Base-by-base conservation (phyloP, 2,888 invertebrate genomes). In the Melipona bicolor region DNA sequence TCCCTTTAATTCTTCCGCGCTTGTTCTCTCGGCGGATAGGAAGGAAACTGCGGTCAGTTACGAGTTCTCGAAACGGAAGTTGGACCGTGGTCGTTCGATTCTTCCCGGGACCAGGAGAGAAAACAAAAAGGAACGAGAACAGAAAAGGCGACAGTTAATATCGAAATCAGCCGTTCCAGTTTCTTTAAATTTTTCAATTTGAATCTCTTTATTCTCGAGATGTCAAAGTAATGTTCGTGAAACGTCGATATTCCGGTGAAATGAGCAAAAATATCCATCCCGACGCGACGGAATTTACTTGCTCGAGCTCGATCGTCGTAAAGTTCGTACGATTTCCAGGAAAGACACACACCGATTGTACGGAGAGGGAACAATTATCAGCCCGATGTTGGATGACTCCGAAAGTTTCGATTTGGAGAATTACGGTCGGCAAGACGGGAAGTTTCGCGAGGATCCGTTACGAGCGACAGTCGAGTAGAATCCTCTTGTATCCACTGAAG, bases 1-100 rank as follows among this genome's bases (percentile, higher is more conserved):
- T 50, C 74, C 61, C 70, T 78, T 82, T 81, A 87, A 87, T 85
- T 81, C 81, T 62, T 87, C 77, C 81, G 78, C 79, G 83, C 67
- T 83, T 78, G 79, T 85, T 80, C 80, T 64, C 4, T n/a, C 68
- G 24, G n/a, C 24, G 6, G 72, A 43, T 52, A 52, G n/a, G 17
- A 59, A 71, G 78, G 62, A 74, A 67, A 59, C 56, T 43, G 27
- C 36, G 76, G 68, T 64, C 77, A 52, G 68, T 81, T 79, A 56
- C 81, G 68, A 65, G 68, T 84, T 65, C 77, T 65, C 67, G 59
- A 69, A 68, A 74, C 81, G 80, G 87, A 86, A 86, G 67, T 81
- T 77, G 32, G 15, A 49, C 11, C 73, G 32, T 56, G 75, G 72
- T 84, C 83, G 76, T 81, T 79, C 76, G 74, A 72, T 62, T 49